Evolutionary conservation across 1,140 invertebrate genomes (phyloP), one percentile per base, ranked within the genome.

Genomic region (Phymorhynchus buccinoides): DNA sequence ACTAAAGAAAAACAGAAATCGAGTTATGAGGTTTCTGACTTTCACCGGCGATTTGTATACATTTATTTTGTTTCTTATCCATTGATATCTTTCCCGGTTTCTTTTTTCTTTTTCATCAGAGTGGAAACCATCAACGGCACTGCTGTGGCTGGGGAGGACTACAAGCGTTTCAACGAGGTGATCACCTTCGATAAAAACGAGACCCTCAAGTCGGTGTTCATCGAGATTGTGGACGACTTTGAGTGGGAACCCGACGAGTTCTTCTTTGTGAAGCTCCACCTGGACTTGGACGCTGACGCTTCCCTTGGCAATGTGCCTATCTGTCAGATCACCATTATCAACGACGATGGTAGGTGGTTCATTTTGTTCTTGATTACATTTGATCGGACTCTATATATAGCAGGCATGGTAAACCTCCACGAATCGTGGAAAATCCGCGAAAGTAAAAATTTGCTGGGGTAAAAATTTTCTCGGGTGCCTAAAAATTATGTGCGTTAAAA

Each of bases 181-280:
- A 81, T 96, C 0, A 94, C 93, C 2, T 96, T 96, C 91, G 94
- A 94, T 80, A 93, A 94, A n/a, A 92, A 94, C 30, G 95, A 96
- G 87, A 91, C 90, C 27, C 93, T 95, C 82, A 94, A 95, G 71
- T 89, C 95, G 90, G 88, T 96, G 18, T 93, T 91, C 48, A 94
- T 96, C 16, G 94, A 95, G 86, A 96, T 96, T 84, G 93, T 96
- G 52, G 94, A 96, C 89, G 95, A 96, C 90, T 95, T 95, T 85
- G 95, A 95, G 87, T 96, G 95, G 95, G 94, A 96, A 90, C 95
- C 95, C 0, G 95, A 95, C 89, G 95, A 95, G 91, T 95, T 95
- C 85, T 96, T 96, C 91, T 96, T 95, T 90, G 92, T 96, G 1
- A 94, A 95, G 87, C 84, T 96, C 6, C 82, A 95, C 7, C 68